Percentiles rank a stretch among this genome's conserved stretches.
Evolutionary conservation across 2,797 vertebrate genomes (phyloP).

Genomic region (Meda fulgida): DNA sequence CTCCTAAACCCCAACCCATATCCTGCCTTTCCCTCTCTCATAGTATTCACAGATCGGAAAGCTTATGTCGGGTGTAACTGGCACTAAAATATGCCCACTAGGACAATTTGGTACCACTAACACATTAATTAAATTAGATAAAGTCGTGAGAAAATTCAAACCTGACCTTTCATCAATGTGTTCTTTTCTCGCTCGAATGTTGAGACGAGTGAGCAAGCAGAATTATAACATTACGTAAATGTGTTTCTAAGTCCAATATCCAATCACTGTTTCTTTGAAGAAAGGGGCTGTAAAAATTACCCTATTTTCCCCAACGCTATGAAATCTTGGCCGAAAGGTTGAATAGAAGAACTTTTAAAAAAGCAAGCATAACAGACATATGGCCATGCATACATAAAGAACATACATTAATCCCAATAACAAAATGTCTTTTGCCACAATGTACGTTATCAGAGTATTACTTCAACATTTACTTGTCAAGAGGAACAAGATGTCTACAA

Average conservation of each 20-base stretch:
- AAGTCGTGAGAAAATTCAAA: conserved; percentile 39
- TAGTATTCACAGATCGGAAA: neutral
- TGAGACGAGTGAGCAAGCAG: conserved; percentile 19
- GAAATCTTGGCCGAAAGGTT: conserved; percentile 25
- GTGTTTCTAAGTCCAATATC: conserved; percentile 19
- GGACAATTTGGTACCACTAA: conserved; percentile 35
- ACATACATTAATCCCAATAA: conserved; percentile 73
- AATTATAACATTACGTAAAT: conserved; percentile 25
- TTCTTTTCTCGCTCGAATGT: conserved; percentile 21
- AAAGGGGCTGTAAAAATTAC: conserved; percentile 27
- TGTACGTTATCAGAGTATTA: conserved; percentile 1
- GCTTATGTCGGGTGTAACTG: conserved; percentile 43
- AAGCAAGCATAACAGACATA: conserved; percentile 67
- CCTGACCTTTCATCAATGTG: conserved; percentile 50
- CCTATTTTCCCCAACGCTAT: neutral
- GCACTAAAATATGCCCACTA: conserved; percentile 25
- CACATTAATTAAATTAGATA: conserved; percentile 48
- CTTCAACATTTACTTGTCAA: conserved; percentile 12
- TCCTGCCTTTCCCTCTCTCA: neutral
- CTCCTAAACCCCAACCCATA: conserved; percentile 5
- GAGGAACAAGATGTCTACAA: conserved; percentile 27
- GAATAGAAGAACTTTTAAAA: conserved; percentile 16
- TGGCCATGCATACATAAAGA: conserved; percentile 77
- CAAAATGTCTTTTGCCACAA: neutral
- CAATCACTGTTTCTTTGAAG: conserved; percentile 22